phyloP scores from a whole-genome alignment of 1,140 invertebrate species.

The Macrosteles quadrilineatus region DNA sequence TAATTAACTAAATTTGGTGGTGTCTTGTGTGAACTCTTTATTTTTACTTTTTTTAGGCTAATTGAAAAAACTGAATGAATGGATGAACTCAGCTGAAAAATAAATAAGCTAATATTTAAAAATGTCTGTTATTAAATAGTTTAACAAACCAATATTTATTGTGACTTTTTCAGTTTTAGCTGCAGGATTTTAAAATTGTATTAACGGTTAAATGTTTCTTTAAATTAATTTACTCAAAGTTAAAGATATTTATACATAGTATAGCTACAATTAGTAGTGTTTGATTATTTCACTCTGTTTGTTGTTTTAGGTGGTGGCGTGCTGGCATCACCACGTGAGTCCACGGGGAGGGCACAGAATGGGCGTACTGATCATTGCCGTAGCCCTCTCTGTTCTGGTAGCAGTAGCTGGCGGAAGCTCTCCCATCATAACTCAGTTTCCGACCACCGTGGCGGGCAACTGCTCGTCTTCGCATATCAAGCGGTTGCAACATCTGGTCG shows the following conservation, averaged over 20 bases:
- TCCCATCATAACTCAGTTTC: constrained; percentile 34
- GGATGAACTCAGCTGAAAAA: too few species aligned
- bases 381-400: constrained; percentile 18
- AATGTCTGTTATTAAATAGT: too few species aligned
- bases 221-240: not conserved
- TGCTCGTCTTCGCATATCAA: constrained; percentile 33
- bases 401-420: constrained; percentile 1
- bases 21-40: too few species aligned
- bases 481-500: constrained; percentile 52
- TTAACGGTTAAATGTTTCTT: not conserved
- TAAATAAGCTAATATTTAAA: too few species aligned
- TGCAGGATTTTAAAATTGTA: not conserved
- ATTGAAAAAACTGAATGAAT: too few species aligned
- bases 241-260: not conserved
- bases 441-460: constrained; percentile 25
- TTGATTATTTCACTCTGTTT: not conserved
- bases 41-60: too few species aligned
- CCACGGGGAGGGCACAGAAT: constrained; percentile 29
- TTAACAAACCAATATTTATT: not conserved
- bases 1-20: too few species aligned
- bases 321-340: constrained; percentile 25
- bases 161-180: not conserved
- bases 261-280: not conserved
- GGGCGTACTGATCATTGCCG: constrained; percentile 31
- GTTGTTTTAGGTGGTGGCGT: constrained; percentile 25